Evolutionary conservation across 2,888 invertebrate species (phyloP).

Genomic region (Micoletzkya japonica): DNA sequence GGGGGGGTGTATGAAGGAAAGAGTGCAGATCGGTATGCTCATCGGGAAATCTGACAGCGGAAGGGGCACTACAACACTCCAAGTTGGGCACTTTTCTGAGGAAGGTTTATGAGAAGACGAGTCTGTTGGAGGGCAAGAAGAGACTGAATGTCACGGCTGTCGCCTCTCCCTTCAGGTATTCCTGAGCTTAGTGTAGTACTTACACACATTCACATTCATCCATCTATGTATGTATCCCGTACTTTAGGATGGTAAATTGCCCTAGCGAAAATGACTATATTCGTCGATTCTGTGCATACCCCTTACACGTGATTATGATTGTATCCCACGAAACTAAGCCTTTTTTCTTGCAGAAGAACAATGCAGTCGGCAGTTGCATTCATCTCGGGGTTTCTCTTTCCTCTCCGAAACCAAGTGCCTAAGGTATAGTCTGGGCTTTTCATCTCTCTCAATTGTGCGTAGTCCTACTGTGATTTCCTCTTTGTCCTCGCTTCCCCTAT

Average conservation of each 20-base stretch:
- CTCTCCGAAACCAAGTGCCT: not conserved
- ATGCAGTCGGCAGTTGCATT: constrained; percentile 86
- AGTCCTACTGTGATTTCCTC: too few species aligned
- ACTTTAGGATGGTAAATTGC: too few species aligned
- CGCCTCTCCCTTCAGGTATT: not conserved
- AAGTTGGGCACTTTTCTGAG: constrained; percentile 76
- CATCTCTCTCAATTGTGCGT: too few species aligned
- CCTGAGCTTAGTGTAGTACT: too few species aligned
- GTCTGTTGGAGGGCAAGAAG: constrained; percentile 29
- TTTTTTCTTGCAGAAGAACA: constrained; percentile 71
- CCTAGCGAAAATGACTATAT: too few species aligned
- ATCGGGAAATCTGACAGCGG: constrained; percentile 76
- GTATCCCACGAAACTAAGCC: too few species aligned
- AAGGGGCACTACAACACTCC: constrained; percentile 81
- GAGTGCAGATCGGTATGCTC: constrained; percentile 43
- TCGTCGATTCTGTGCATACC: too few species aligned
- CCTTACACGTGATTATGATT: too few species aligned
- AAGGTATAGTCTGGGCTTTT: constrained; percentile 2
- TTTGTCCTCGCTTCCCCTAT: too few species aligned
- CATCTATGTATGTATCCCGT: too few species aligned
- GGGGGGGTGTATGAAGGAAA: too few species aligned
- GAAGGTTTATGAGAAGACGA: constrained; percentile 62
- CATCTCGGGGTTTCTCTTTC: constrained; percentile 73
- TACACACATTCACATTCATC: too few species aligned
- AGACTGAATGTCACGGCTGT: constrained; percentile 1